phyloP scores from a whole-genome alignment of 2,797 vertebrate genomes.

The Melopsittacus undulatus region DNA sequence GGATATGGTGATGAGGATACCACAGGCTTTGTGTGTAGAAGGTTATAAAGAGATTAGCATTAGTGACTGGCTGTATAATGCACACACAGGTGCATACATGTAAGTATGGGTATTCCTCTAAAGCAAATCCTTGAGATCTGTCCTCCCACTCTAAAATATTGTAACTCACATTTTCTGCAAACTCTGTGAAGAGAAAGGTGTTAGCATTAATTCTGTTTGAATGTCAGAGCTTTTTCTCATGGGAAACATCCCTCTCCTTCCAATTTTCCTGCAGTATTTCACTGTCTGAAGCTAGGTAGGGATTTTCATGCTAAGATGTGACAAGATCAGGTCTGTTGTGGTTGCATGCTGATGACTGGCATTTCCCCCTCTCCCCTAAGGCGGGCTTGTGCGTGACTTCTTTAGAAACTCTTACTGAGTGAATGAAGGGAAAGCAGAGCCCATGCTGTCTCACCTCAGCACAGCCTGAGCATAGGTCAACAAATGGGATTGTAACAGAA shows the following conservation, averaged over 20 bases:
- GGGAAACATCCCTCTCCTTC: not conserved
- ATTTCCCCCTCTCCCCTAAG: not conserved
- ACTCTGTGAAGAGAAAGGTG: not conserved
- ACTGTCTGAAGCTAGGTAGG: not conserved
- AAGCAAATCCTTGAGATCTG: not conserved
- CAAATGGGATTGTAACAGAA: not conserved
- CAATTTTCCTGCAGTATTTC: not conserved
- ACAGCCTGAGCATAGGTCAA: not conserved
- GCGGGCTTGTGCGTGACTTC: not conserved
- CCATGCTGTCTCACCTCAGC: not conserved
- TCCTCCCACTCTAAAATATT: not conserved
- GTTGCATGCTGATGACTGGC: rapidly evolving
- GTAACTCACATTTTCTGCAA: not conserved
- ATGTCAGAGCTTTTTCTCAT: not conserved
- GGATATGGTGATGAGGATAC: no score
- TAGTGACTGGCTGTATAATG: not conserved
- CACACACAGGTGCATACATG: not conserved
- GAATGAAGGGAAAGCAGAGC: not conserved
- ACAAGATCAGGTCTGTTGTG: not conserved
- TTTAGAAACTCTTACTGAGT: not conserved
- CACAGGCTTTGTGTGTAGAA: not conserved
- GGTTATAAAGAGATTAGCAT: not conserved
- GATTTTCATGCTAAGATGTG: not conserved
- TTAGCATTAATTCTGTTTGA: not conserved
- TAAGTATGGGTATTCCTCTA: not conserved